Evolutionary conservation across 2,113 vertebrate genomes (phyloP), one percentile per base, ranked within the genome.

Genomic region (Paedocypris sp.): DNA sequence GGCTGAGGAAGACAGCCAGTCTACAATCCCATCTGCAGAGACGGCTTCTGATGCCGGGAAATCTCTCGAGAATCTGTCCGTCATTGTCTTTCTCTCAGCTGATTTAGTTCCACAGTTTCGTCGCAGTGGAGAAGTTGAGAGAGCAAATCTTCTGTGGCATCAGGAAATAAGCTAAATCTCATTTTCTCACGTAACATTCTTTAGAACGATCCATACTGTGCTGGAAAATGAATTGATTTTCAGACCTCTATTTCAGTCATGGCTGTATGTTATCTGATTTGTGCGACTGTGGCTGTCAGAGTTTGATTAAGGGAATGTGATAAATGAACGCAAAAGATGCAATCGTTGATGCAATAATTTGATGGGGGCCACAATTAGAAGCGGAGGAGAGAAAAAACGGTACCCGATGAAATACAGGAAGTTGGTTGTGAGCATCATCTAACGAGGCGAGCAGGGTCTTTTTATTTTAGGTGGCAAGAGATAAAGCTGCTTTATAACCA

Each of bases 101-200:
- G 41, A 56, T 60, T 60, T 57, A 50, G 61, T 39, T 50, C 58
- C n/a, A 60, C 50, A 64, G 51, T 60, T 68, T 61, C 43, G 46
- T 61, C 57, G 36, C 51, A 57, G 15, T 41, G 13, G 13, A 36
- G 26, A 13, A 16, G 15, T 28, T 39, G 43, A 33, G 20, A 29
- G 20, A 28, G 28, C 47, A 42, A 59, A 41, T 56, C 52, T 41
- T 36, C 33, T 25, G 33, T 31, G 18, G 11, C 49, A 56, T 64
- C 45, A 38, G 61, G 39, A 47, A 38, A 39, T 50, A 3, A 36
- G 36, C 22, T 43, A 49, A 29, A 48, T 32, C 8, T 2, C 5
- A 66, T 62, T 67, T 61, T 50, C 33, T 28, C 49, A 47, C 45
- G 28, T 57, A 48, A 59, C 60, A 46, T 35, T 46, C 32, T 25